Percentiles rank a stretch among this genome's conserved stretches.
phyloP scores from a whole-genome alignment of 2,888 invertebrate species.

The Synanthedon vespiformis region DNA sequence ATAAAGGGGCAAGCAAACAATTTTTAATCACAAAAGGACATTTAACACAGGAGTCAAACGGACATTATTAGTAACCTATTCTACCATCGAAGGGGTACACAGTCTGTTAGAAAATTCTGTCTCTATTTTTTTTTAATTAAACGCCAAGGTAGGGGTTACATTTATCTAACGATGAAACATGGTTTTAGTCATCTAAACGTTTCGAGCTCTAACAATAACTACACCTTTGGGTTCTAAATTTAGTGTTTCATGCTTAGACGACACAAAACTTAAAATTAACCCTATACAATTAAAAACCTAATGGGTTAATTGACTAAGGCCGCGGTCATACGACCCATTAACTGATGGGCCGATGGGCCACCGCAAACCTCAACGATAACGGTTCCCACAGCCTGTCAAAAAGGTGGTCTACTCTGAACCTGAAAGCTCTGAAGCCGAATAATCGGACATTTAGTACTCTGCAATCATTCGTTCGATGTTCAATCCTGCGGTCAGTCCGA shows the following conservation, averaged over 20 bases:
- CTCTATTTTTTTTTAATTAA: constrained; percentile 13
- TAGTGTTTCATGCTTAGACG: constrained; percentile 32
- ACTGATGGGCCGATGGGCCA: too few relatives aligned
- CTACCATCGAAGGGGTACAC: neutral
- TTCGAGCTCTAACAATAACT: constrained; percentile 24
- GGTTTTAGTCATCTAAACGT: constrained; percentile 32
- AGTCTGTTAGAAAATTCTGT: neutral
- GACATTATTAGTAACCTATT: neutral
- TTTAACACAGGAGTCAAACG: neutral
- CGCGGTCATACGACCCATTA: too few relatives aligned
- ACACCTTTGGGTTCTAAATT: constrained; percentile 61
- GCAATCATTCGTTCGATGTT: too few relatives aligned
- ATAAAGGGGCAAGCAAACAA: constrained; percentile 63
- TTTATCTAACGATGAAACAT: constrained; percentile 19
- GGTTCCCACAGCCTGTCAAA: too few relatives aligned
- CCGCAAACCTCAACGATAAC: too few relatives aligned
- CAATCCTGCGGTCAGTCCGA: too few relatives aligned
- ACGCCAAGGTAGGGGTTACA: constrained; percentile 67
- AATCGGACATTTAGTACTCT: too few relatives aligned
- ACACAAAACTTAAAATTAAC: constrained; percentile 16
- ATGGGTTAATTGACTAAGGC: too few relatives aligned
- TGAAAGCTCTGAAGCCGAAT: too few relatives aligned
- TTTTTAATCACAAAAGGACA: constrained; percentile 36
- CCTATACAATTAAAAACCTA: too few relatives aligned
- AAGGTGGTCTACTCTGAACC: too few relatives aligned